Base-by-base conservation (phyloP, 2,113 vertebrate genomes). In the Gymnorhina tibicen region DNA sequence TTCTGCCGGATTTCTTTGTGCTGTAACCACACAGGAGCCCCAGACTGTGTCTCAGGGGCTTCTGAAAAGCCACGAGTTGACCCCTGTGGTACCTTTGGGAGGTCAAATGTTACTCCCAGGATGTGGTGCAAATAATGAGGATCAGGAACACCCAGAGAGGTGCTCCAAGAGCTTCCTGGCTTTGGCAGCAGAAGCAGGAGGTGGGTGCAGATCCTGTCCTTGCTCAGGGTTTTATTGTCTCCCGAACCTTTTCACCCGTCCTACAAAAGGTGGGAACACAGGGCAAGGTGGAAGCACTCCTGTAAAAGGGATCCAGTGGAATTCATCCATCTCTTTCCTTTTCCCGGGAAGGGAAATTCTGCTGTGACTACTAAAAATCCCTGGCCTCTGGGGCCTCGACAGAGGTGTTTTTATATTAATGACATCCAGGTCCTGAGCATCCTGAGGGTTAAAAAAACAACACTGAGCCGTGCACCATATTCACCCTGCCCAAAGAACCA, bases 321-420 rank as follows among this genome's bases (percentile, higher is more conserved):
- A 55, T 81, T 59, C 26, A 3, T 47, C 52, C 7, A 11, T 39
- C 49, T 44, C 23, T 33, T n/a, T 39, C 10, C 24, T 77, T 86
- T 30, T 41, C 66, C 66, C 42, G 56, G 1, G 17, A 41, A 58
- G 56, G 27, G 32, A 50, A 27, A 5, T 33, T 41, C 7, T 62
- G 13, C 53, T 55, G 18, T 56, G 6, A 0, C 46, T 14, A 0
- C 39, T 10, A 50, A 72, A 49, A 58, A 21, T 15, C 28, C 17
- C 50, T 15, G 46, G 32, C n/a, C 55, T 69, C 68, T 15, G 3
- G 56, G 47, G 41, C 49, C 55, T 91, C 0, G 0, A 16, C 7
- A 37, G 52, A 66, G 46, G 46, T 44, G 13, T 7, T 60, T 69
- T 70, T 33, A 17, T 50, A 41, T 21, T 47, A 11, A n/a, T 24